These are phyloP conservation scores for Corynorhinus townsendii DNA, from an alignment of 2,113 vertebrate species.

Conservation along the genomic window DNA sequence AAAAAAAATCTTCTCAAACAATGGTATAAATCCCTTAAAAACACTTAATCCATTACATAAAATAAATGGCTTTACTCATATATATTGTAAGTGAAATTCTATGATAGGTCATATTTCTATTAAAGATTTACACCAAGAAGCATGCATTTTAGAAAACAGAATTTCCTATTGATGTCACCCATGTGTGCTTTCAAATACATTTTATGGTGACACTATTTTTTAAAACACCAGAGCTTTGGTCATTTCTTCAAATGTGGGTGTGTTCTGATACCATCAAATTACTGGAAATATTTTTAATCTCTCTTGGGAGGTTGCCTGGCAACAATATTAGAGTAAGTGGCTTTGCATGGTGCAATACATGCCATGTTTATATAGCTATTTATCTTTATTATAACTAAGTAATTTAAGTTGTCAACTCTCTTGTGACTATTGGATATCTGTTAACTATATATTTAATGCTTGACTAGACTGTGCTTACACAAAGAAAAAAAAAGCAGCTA, in stretches of 20 bases:
- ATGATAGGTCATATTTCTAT: not conserved
- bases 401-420: constrained; percentile 79
- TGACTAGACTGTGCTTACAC: constrained; percentile 46
- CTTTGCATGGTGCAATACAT: constrained; percentile 48
- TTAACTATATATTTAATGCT: constrained; percentile 74
- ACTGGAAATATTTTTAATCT: constrained; percentile 60
- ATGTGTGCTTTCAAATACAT: not conserved
- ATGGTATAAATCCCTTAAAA: constrained; percentile 7
- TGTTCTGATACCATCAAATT: constrained; percentile 16
- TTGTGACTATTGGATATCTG: constrained; percentile 74
- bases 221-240: not conserved
- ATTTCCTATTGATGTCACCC: constrained; percentile 10
- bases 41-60: constrained; percentile 32
- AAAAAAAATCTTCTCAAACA: not conserved
- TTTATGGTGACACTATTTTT: not conserved
- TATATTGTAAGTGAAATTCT: not conserved
- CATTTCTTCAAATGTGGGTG: not conserved
- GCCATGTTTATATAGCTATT: constrained; percentile 74
- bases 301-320: constrained; percentile 80
- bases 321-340: constrained; percentile 80
- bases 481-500: constrained; percentile 47
- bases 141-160: not conserved
- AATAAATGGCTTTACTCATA: constrained; percentile 11
- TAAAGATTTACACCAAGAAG: not conserved
- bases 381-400: constrained; percentile 82